Conservation (phyloP, 2,113 vertebrate species). For the Cygnus buccinator region DNA sequence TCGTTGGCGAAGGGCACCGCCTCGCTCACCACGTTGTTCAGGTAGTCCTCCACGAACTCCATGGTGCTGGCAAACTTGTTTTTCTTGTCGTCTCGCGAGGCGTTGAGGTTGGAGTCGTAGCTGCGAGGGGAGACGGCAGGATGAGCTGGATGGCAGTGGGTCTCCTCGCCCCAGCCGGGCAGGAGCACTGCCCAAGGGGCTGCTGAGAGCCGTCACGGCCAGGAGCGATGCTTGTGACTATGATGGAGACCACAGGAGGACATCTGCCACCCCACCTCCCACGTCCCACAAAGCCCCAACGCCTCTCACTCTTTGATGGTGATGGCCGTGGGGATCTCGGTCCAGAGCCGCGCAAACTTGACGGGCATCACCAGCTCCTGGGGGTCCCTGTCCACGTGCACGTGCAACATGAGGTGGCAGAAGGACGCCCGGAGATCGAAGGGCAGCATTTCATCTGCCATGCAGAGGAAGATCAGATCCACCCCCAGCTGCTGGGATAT, state of each 20-base stretch:
- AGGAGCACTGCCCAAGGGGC: background rate
- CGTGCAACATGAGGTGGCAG: slow-evolving; percentile 97
- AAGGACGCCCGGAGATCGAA: slow-evolving; percentile 96
- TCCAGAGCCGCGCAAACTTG: slow-evolving; percentile 97
- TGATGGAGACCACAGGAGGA: background rate
- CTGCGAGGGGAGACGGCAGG: slow-evolving; percentile 61
- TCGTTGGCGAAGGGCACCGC: slow-evolving; percentile 92
- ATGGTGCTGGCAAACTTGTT: slow-evolving; percentile 96
- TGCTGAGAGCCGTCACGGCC: background rate
- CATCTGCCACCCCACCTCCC: background rate
- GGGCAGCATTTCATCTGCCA: slow-evolving; percentile 95
- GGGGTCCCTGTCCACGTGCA: slow-evolving; percentile 95
- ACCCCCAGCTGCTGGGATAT: slow-evolving; percentile 97
- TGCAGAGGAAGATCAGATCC: slow-evolving; percentile 97
- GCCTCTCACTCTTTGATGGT: slow-evolving; percentile 93
- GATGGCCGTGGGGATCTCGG: slow-evolving; percentile 93
- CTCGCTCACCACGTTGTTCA: slow-evolving; percentile 93
- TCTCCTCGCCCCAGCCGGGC: background rate
- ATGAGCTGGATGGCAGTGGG: background rate
- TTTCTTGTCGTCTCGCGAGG: slow-evolving; percentile 94
- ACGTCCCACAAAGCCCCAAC: background rate
- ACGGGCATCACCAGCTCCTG: slow-evolving; percentile 96
- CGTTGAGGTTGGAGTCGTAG: slow-evolving; percentile 95
- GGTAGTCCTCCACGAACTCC: slow-evolving; percentile 97
- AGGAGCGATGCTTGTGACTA: background rate